Base-by-base conservation (phyloP, 1,140 invertebrate genomes). In the Drosophila kohkoa region DNA sequence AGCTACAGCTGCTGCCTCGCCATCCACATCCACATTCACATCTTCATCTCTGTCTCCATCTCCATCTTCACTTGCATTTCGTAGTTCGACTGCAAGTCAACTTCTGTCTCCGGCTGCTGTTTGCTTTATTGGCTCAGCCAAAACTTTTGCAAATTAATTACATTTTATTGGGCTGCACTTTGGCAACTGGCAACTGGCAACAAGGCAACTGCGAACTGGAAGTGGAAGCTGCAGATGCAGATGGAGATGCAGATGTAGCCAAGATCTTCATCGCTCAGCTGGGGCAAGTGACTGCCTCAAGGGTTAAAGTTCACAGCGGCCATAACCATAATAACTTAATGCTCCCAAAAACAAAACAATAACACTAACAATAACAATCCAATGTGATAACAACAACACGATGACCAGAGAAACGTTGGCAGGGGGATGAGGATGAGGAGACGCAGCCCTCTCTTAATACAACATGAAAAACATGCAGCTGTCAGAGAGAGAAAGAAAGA, bases 111-210 rank as follows among this genome's bases (percentile, higher is more conserved):
- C 60, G 46, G 35, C 60, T 58, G 46, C 46, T 48, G 48, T 54
- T 49, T 59, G 69, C 77, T 85, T 83, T 85, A 85, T 85, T 85
- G 82, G 82, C 80, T 88, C 68, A 75, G 76, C n/a, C 58, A 81
- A 54, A 87, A 87, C 52, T 75, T 82, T 87, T 78, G 63, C 83
- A 88, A 87, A 87, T 87, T 88, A 87, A 87, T 87, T 88, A 87
- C 80, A 87, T 88, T 87, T 88, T 82, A 87, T 87, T 85, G 77
- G 81, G 68, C 38, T 80, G 65, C 76, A 67, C 35, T 48, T 30
- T 20, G 41, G 46, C n/a, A 35, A 32, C 28, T 43, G 41, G 41
- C 10, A 43, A 38, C 35, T 41, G 11, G 38, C 38, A 32, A 32
- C 5, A 32, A 32, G 30, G 30, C 5, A 32, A 41, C 38, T 41